Conservation (phyloP, 2,113 vertebrate genomes). For the Halichoeres trimaculatus region DNA sequence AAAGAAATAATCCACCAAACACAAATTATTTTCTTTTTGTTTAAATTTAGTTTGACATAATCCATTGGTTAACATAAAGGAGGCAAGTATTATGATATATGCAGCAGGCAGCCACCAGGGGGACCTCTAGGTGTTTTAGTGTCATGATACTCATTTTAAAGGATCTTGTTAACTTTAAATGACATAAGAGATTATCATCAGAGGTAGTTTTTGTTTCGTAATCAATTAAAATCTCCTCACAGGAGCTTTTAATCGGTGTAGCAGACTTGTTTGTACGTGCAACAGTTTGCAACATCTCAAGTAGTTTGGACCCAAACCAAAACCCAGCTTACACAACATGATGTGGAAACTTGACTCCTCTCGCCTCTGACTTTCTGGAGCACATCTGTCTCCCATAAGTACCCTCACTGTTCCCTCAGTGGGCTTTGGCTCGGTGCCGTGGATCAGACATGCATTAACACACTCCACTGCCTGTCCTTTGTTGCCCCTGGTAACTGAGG, state of each 20-base stretch:
- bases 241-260: background rate
- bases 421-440: constrained; percentile 23
- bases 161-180: too few relatives aligned
- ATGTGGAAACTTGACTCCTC: background rate
- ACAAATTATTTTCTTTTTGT: too few relatives aligned
- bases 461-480: constrained; percentile 40
- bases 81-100: too few relatives aligned
- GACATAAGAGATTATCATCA: too few relatives aligned
- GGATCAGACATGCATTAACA: constrained; percentile 28
- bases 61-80: too few relatives aligned
- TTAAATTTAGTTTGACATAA: too few relatives aligned
- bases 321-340: background rate
- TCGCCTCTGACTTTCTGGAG: constrained; percentile 4
- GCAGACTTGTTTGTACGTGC: background rate
- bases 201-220: too few relatives aligned
- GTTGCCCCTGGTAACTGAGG: constrained; percentile 58
- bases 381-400: constrained; percentile 2
- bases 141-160: too few relatives aligned
- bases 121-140: too few relatives aligned
- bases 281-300: background rate
- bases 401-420: background rate
- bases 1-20: too few relatives aligned
- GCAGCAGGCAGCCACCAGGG: too few relatives aligned
- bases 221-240: too few relatives aligned
- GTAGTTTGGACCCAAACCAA: background rate